Base-by-base conservation (phyloP, 2,888 invertebrate genomes). In the Xestia rhomboidea region DNA sequence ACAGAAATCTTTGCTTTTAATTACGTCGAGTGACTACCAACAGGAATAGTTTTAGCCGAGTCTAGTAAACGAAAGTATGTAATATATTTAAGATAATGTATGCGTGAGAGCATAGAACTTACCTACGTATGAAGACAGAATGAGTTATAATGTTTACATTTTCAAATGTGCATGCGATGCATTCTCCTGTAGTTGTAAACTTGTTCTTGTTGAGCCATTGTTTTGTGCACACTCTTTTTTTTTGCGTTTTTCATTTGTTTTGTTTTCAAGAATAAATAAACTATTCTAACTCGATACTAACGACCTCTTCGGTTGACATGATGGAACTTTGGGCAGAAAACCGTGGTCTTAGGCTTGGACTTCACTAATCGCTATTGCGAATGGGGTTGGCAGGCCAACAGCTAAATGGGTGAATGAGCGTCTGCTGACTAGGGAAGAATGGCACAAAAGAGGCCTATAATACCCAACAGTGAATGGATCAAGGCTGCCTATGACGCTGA, bases 1-100 rank as follows among this genome's bases (percentile, higher is more conserved):
- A 75, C 84, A 78, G 78, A 81, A 74, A 84, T 81, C 78, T 84
- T 81, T 68, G 81, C 74, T 76, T 84, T 84, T 84, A 84, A 84
- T 84, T 84, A 84, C 83, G 60, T 62, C 63, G 75, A 41, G 75
- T 71, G 44, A 67, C 49, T 81, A 78, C 78, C 81, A 81, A 84
- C 78, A 84, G 78, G 78, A 81, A 78, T 84, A 81, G 81, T 83
- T 84, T 77, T 70, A 77, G 67, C 51, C 27, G 68, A 70, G 68
- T 70, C 72, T 77, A 75, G 69, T 84, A 73, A 81, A 81, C 68
- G 78, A 81, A 78, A 72, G 74, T 77, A 74, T 71, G 73, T 44
- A 81, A 74, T 83, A 83, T 83, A 83, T 83, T 83, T 72, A 77
- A 66, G 57, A 77, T 83, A 83, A 83, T 69, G 64, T 63, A 83